phyloP scores from a whole-genome alignment of 92 coral and sea anemone genomes.

The Virgularia gustaviana region DNA sequence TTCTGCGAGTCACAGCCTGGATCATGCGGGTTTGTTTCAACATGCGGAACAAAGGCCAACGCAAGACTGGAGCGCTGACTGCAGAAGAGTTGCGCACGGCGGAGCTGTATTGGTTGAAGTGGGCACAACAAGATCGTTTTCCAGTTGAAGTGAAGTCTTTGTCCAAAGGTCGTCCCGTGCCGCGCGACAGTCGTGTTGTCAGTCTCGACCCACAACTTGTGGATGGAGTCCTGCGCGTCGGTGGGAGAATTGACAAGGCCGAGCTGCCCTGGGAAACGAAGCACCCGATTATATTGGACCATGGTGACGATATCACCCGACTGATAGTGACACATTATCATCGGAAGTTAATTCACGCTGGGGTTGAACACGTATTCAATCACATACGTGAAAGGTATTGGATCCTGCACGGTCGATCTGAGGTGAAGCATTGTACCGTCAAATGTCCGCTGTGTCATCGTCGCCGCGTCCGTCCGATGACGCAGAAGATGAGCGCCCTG shows the following conservation, averaged over 20 bases:
- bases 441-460: constrained; percentile 48
- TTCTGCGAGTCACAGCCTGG: constrained; percentile 46
- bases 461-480: constrained; percentile 42
- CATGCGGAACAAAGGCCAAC: constrained; percentile 20
- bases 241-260: too few species aligned
- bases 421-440: constrained; percentile 39
- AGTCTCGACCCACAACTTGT: background rate
- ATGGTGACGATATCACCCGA: too few species aligned
- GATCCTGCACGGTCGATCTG: too few species aligned
- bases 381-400: too few species aligned
- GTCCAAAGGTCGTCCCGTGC: constrained; percentile 7
- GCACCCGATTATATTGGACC: too few species aligned
- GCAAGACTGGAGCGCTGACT: background rate
- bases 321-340: constrained; percentile 1
- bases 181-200: background rate
- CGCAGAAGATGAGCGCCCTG: constrained; percentile 47
- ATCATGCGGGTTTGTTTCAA: constrained; percentile 22
- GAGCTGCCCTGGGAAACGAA: too few species aligned
- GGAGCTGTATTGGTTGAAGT: background rate
- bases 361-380: constrained; percentile 14
- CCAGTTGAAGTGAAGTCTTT: background rate
- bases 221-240: background rate
- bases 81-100: background rate
- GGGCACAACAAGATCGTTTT: constrained; percentile 4
- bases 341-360: constrained; percentile 19